phyloP scores from a whole-genome alignment of 2,797 vertebrate species.

The Acanthopagrus latus region DNA sequence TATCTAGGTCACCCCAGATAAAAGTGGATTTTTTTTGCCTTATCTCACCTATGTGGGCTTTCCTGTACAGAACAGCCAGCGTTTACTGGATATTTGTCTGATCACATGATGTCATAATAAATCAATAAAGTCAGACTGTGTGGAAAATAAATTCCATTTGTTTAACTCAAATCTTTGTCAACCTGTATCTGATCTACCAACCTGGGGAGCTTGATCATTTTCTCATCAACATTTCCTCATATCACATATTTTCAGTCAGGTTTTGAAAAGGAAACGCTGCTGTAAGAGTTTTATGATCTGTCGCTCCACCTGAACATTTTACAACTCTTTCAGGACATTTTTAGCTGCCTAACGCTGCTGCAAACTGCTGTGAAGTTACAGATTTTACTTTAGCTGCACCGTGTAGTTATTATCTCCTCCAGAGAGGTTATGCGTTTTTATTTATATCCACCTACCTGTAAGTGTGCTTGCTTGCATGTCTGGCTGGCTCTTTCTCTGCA shows the following conservation, averaged over 20 bases:
- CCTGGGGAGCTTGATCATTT: neutral
- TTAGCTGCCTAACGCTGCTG: neutral
- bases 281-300: constrained; percentile 19
- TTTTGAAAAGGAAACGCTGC: constrained; percentile 21
- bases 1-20: constrained; percentile 41
- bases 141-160: neutral
- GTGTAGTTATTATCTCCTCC: constrained; percentile 9
- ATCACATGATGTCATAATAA: constrained; percentile 2
- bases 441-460: neutral
- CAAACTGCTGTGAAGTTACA: constrained; percentile 10
- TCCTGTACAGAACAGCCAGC: neutral
- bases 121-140: constrained; percentile 12
- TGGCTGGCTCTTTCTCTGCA: neutral
- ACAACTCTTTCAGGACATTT: constrained; percentile 15
- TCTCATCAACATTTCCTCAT: constrained; percentile 1
- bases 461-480: neutral
- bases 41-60: neutral
- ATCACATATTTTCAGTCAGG: constrained; percentile 21
- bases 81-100: constrained; percentile 16
- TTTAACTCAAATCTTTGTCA: neutral
- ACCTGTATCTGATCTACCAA: neutral
- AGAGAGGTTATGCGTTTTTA: neutral
- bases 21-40: constrained; percentile 27
- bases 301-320: constrained; percentile 9
- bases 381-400: constrained; percentile 9